Evolutionary conservation across 2,888 invertebrate species (phyloP).

Genomic region (Acleris cristana): DNA sequence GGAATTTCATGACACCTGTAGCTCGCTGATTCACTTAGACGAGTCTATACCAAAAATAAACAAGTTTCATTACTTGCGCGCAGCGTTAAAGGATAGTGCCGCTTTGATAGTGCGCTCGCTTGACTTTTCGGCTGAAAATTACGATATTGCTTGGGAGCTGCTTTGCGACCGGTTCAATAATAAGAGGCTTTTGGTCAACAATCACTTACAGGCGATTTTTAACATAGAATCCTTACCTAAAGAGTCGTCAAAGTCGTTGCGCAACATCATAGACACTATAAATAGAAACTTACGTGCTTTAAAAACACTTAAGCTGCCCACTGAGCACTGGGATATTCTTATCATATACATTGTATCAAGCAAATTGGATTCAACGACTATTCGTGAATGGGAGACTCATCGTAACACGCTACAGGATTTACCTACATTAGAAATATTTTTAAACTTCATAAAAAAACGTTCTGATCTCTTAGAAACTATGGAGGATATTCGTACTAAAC

Average conservation of each 20-base stretch:
- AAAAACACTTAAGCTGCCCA: slow-evolving; percentile 32
- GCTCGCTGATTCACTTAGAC: slow-evolving; percentile 34
- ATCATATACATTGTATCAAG: slow-evolving; percentile 30
- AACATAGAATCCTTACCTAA: slow-evolving; percentile 20
- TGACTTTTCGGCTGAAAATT: slow-evolving; percentile 36
- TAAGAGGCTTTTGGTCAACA: slow-evolving; percentile 34
- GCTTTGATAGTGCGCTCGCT: slow-evolving; percentile 15
- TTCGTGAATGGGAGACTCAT: slow-evolving; percentile 37
- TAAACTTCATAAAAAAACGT: slow-evolving; percentile 14
- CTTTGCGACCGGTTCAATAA: slow-evolving; percentile 39
- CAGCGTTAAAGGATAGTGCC: slow-evolving; percentile 32
- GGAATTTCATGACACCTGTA: slow-evolving; percentile 39
- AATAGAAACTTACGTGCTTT: slow-evolving; percentile 38
- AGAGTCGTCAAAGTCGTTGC: slow-evolving; percentile 25
- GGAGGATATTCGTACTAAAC: neutral
- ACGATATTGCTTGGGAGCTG: slow-evolving; percentile 36
- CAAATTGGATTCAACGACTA: slow-evolving; percentile 34
- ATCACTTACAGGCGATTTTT: slow-evolving; percentile 34
- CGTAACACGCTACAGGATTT: neutral
- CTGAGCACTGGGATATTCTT: slow-evolving; percentile 37
- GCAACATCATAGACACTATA: slow-evolving; percentile 26
- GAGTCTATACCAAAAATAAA: slow-evolving; percentile 30
- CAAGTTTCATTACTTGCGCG: slow-evolving; percentile 38
- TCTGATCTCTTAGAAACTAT: slow-evolving; percentile 38
- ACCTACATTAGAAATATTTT: slow-evolving; percentile 29